Conservation (phyloP, 2,888 invertebrate species). For the Diarsia brunnea region DNA sequence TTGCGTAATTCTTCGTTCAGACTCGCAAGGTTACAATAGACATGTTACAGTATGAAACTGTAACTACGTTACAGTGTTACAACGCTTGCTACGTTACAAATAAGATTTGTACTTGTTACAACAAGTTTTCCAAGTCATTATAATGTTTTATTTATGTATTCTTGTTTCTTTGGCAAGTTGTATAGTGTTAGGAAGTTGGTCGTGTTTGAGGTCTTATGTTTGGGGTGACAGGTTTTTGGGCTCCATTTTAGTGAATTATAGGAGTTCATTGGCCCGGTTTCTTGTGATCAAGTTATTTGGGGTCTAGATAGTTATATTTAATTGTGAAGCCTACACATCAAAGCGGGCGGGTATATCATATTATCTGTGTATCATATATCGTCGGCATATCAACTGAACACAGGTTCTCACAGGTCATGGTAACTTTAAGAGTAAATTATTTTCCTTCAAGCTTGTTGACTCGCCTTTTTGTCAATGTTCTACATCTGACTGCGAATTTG, state of each 20-base stretch:
- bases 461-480: too few relatives aligned
- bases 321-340: background rate
- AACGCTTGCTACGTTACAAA: slow-evolving; percentile 61
- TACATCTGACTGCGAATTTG: too few relatives aligned
- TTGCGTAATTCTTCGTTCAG: slow-evolving; percentile 57
- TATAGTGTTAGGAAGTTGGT: slow-evolving; percentile 41
- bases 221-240: background rate
- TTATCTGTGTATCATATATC: too few relatives aligned
- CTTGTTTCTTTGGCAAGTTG: slow-evolving; percentile 50
- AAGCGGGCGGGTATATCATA: too few relatives aligned
- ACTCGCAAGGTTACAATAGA: slow-evolving; percentile 42
- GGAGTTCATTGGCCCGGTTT: background rate
- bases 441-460: too few relatives aligned
- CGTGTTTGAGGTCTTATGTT: slow-evolving; percentile 10
- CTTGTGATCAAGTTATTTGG: accelerated
- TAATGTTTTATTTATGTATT: slow-evolving; percentile 58
- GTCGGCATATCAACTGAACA: background rate
- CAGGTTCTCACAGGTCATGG: too few relatives aligned
- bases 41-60: slow-evolving; percentile 50
- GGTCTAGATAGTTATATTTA: background rate
- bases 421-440: too few relatives aligned
- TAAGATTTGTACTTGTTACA: slow-evolving; percentile 61
- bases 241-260: background rate
- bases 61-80: slow-evolving; percentile 53
- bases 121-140: slow-evolving; percentile 57